Evolutionary conservation across 1,140 invertebrate genomes (phyloP).

Genomic region (Ostrea edulis): DNA sequence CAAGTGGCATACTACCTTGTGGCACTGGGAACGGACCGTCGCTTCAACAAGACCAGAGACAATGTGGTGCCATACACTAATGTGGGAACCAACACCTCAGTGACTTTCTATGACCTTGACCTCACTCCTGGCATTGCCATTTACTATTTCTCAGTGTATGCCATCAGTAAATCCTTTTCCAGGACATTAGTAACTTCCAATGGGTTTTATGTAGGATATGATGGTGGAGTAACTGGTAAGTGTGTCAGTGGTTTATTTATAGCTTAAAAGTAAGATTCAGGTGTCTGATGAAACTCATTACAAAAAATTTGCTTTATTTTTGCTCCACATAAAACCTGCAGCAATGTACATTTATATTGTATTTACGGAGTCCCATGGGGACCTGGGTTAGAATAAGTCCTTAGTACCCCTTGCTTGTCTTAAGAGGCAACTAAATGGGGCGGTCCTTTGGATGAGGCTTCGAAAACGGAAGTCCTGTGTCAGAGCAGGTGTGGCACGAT

Average conservation of each 20-base stretch:
- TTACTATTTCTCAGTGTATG: constrained; percentile 72
- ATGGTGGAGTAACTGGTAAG: constrained; percentile 63
- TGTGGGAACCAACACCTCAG: constrained; percentile 66
- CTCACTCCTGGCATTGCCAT: constrained; percentile 58
- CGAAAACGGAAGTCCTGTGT: too few species aligned
- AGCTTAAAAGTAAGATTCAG: too few species aligned
- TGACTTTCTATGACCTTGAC: constrained; percentile 68
- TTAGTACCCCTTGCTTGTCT: too few species aligned
- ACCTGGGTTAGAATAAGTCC: too few species aligned
- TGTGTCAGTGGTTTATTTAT: not conserved
- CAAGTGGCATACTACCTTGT: constrained; percentile 67
- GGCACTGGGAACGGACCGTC: constrained; percentile 70
- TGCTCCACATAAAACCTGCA: too few species aligned
- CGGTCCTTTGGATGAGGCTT: too few species aligned
- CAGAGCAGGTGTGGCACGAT: too few species aligned
- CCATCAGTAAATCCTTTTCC: constrained; percentile 62
- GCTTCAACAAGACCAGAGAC: constrained; percentile 66
- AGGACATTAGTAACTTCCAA: constrained; percentile 67
- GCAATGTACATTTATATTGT: too few species aligned
- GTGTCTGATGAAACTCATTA: too few species aligned
- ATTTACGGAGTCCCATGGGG: too few species aligned
- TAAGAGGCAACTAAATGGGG: too few species aligned
- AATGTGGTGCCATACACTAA: constrained; percentile 70
- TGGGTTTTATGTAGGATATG: constrained; percentile 69
- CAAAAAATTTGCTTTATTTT: too few species aligned